phyloP scores from a whole-genome alignment of 1,140 invertebrate genomes.

The Berghia stephanieae region DNA sequence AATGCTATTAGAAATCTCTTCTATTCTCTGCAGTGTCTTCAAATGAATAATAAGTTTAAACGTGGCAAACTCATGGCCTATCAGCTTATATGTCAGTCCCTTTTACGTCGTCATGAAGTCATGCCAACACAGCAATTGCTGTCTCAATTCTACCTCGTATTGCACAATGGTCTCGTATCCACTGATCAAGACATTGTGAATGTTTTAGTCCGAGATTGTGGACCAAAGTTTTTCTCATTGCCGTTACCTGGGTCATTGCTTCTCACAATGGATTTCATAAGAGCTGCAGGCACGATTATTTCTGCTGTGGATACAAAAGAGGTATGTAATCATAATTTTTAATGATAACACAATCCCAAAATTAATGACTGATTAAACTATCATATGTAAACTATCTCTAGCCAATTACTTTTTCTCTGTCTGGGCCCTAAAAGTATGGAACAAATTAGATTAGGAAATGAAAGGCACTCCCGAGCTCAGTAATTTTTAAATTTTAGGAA shows the following conservation, averaged over 20 bases:
- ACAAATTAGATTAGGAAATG: too few relatives aligned
- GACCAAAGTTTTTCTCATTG: slow-evolving; percentile 85
- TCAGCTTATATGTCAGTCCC: slow-evolving; percentile 80
- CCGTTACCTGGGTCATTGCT: slow-evolving; percentile 88
- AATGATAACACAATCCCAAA: neutral
- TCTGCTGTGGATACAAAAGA: slow-evolving; percentile 82
- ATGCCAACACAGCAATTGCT: slow-evolving; percentile 76
- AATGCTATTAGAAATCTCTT: too few relatives aligned
- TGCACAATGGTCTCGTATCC: slow-evolving; percentile 80
- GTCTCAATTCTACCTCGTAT: slow-evolving; percentile 85
- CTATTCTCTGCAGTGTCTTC: slow-evolving; percentile 51
- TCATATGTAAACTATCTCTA: too few relatives aligned
- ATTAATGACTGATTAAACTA: neutral
- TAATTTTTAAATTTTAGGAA: too few relatives aligned
- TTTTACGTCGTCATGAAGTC: slow-evolving; percentile 73
- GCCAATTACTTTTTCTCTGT: too few relatives aligned
- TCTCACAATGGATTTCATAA: slow-evolving; percentile 87
- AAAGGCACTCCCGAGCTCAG: too few relatives aligned
- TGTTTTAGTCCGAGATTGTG: slow-evolving; percentile 75
- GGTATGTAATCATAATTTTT: slow-evolving; percentile 64
- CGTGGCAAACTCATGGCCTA: slow-evolving; percentile 82
- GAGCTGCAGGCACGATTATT: slow-evolving; percentile 87
- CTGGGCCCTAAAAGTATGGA: too few relatives aligned
- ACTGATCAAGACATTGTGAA: slow-evolving; percentile 75
- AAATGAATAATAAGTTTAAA: slow-evolving; percentile 65